phyloP scores from a whole-genome alignment of 2,113 vertebrate species.

The Spea multiplicata region DNA sequence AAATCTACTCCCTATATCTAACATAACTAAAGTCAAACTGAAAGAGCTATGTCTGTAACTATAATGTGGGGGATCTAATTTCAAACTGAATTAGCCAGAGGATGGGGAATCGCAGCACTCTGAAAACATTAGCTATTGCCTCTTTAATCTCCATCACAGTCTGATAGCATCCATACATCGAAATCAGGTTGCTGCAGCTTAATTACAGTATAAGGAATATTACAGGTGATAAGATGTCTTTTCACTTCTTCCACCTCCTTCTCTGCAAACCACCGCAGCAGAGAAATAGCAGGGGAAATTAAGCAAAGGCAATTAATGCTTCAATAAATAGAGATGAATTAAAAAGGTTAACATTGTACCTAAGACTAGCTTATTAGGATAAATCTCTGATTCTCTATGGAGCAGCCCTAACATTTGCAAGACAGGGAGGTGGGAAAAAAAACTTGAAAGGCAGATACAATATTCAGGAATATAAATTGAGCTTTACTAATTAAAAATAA shows the following conservation, averaged over 20 bases:
- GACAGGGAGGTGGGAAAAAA: constrained; percentile 4
- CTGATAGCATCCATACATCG: constrained; percentile 32
- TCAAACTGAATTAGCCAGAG: constrained; percentile 13
- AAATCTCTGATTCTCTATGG: constrained; percentile 32
- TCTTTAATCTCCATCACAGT: constrained; percentile 10
- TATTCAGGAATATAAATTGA: constrained; percentile 33
- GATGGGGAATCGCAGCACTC: constrained; percentile 17
- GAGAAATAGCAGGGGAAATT: constrained; percentile 45
- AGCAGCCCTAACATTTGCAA: constrained; percentile 21
- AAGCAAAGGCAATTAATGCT: constrained; percentile 40
- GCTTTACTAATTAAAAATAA: constrained; percentile 41
- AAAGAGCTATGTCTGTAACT: too few relatives aligned
- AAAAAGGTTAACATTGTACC: constrained; percentile 43
- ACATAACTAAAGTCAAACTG: too few relatives aligned
- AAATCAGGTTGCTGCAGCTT: constrained; percentile 29
- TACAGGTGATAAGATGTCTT: constrained; percentile 36
- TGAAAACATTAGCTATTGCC: constrained; percentile 11
- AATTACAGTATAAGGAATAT: constrained; percentile 34
- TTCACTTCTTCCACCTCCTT: constrained; percentile 1
- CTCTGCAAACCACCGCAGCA: not conserved
- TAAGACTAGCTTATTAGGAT: constrained; percentile 35
- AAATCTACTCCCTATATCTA: too few relatives aligned
- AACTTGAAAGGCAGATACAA: constrained; percentile 23
- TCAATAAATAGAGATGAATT: constrained; percentile 45
- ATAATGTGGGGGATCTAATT: constrained; percentile 10